These are phyloP conservation scores for Dynastes grantii DNA, from an alignment of 2,888 invertebrate species.

Conservation along the genomic window DNA sequence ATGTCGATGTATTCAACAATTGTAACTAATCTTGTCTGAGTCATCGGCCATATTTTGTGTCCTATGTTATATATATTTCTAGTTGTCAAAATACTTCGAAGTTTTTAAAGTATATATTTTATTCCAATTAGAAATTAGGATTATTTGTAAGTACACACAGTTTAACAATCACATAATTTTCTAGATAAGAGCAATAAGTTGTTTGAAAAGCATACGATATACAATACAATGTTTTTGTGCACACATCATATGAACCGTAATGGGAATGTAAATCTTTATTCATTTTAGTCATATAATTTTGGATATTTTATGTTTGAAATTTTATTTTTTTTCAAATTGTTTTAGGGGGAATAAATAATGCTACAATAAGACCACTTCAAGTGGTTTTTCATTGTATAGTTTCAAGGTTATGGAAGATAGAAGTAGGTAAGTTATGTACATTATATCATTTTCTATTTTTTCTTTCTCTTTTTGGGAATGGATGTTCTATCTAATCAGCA, in stretches of 20 bases:
- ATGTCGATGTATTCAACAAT: constrained; percentile 34
- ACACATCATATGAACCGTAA: not conserved
- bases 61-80: constrained; percentile 47
- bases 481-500: constrained; percentile 21
- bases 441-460: constrained; percentile 43
- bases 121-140: constrained; percentile 1
- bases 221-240: not conserved
- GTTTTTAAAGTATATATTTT: constrained; percentile 11
- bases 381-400: constrained; percentile 36
- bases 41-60: constrained; percentile 50
- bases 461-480: not conserved
- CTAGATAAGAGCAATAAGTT: not conserved
- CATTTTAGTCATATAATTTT: not conserved
- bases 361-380: constrained; percentile 42
- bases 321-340: constrained; percentile 25
- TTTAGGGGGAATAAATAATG: constrained; percentile 52
- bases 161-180: not conserved
- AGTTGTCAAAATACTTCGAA: constrained; percentile 50
- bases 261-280: not conserved
- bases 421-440: constrained; percentile 47
- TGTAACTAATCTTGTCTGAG: constrained; percentile 14
- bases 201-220: not conserved
- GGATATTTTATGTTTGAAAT: not conserved
- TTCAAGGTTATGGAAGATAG: constrained; percentile 53
- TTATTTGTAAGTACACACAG: constrained; percentile 13